phyloP scores from a whole-genome alignment of 2,888 invertebrate species.

The Baronia brevicornis region DNA sequence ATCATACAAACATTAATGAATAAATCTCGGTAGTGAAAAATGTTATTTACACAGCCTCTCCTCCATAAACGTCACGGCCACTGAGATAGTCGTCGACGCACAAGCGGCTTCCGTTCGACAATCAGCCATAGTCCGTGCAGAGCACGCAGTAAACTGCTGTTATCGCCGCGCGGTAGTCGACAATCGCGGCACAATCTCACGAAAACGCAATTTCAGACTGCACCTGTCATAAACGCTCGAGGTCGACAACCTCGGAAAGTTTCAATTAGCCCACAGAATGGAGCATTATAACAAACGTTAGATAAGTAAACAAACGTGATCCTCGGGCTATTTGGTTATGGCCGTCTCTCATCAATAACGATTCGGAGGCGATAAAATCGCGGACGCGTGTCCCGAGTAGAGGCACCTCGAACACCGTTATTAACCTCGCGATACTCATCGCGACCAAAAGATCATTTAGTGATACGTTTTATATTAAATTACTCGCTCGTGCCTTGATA shows the following conservation, averaged over 20 bases:
- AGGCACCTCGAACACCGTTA: slow-evolving; percentile 70
- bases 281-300: slow-evolving; percentile 50
- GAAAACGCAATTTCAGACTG: slow-evolving; percentile 64
- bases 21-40: slow-evolving; percentile 57
- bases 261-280: slow-evolving; percentile 62
- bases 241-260: slow-evolving; percentile 47
- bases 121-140: slow-evolving; percentile 48
- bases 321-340: slow-evolving; percentile 70
- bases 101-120: slow-evolving; percentile 65
- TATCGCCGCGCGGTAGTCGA: slow-evolving; percentile 55
- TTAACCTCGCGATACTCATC: slow-evolving; percentile 68
- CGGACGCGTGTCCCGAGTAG: slow-evolving; percentile 65
- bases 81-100: slow-evolving; percentile 46
- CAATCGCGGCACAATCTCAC: slow-evolving; percentile 67
- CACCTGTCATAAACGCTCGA: slow-evolving; percentile 62
- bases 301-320: slow-evolving; percentile 70
- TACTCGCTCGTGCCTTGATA: slow-evolving; percentile 74
- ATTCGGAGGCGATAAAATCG: slow-evolving; percentile 66
- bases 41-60: slow-evolving; percentile 57
- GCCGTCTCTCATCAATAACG: slow-evolving; percentile 69
- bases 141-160: slow-evolving; percentile 39
- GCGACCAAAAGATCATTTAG: slow-evolving; percentile 67
- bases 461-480: slow-evolving; percentile 76
- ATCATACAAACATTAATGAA: slow-evolving; percentile 64
- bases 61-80: slow-evolving; percentile 55